Evolutionary conservation across 1,140 invertebrate genomes (phyloP), one percentile per base, ranked within the genome.

Genomic region (Solenopsis fugax): DNA sequence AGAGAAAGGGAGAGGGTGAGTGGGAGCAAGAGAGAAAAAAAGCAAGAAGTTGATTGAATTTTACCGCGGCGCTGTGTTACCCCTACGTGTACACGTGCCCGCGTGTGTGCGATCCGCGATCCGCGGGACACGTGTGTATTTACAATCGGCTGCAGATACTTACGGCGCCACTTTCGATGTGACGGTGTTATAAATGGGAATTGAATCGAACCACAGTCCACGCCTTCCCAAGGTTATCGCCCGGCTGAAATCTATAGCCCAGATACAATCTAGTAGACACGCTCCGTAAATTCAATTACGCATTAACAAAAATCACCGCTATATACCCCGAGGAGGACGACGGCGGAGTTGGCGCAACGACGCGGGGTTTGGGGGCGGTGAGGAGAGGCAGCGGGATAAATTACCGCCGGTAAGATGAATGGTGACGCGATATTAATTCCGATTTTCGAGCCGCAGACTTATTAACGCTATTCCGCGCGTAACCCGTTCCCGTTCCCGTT

Each of bases 231-330:
- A 93, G 93, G 92, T 93, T 92, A 92, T 91, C 92, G 90, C 85
- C 90, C 87, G 87, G 71, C 81, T 91, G 89, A 91, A 93, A 93
- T 93, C 91, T 93, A 89, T 91, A 82, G 85, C 81, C 85, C 88
- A 92, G 93, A 94, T 93, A 93, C 91, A 88, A 94, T 94, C 92
- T 94, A 92, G 93, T 93, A 93, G 93, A 94, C 92, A 93, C 90
- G 91, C 90, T 93, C 91, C 91, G 92, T 93, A 93, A 93, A 93
- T 95, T 94, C 93, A 94, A 94, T 94, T 95, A 94, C 89, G 91
- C 91, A 94, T 94, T 94, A 94, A 93, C 92, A 93, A 92, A 93
- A 94, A 94, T 94, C 89, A 84, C 78, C 73, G 80, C 56, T 50
- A 29, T 82, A 75, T 75, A 60, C 62, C 87, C 82, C 29, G 54